Evolutionary conservation across 2,113 vertebrate species (phyloP).

Genomic region (Phylloscopus trochilus): DNA sequence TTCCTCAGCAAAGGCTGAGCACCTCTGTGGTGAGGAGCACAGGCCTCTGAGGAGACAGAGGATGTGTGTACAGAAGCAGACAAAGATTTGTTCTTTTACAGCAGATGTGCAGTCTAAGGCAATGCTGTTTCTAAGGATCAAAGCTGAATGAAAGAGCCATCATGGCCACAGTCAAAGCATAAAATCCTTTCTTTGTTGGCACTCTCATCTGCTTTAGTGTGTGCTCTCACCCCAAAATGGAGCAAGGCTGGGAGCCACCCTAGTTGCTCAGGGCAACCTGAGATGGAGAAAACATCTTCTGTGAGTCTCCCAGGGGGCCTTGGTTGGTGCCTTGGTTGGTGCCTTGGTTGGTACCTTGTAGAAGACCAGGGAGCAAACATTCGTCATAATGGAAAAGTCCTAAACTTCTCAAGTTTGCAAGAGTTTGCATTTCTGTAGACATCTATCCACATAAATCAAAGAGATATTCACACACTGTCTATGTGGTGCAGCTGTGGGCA

Average conservation of each 20-base stretch:
- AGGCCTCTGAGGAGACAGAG: neutral
- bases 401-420: neutral
- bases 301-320: neutral
- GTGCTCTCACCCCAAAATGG: neutral
- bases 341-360: neutral
- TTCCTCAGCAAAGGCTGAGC: neutral
- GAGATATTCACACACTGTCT: neutral
- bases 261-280: neutral
- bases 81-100: neutral
- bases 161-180: neutral
- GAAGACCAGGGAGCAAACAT: neutral
- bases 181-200: neutral
- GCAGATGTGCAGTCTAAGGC: neutral
- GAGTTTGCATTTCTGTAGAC: neutral
- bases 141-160: neutral
- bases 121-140: neutral
- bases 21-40: neutral
- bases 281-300: neutral
- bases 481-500: neutral
- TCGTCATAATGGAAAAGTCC: neutral
- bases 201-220: neutral
- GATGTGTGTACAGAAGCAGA: neutral
- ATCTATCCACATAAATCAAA: neutral
- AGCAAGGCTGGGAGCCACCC: neutral
- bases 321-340: neutral